Base-by-base conservation (phyloP, 2,797 vertebrate genomes). In the Sphaeramia orbicularis region DNA sequence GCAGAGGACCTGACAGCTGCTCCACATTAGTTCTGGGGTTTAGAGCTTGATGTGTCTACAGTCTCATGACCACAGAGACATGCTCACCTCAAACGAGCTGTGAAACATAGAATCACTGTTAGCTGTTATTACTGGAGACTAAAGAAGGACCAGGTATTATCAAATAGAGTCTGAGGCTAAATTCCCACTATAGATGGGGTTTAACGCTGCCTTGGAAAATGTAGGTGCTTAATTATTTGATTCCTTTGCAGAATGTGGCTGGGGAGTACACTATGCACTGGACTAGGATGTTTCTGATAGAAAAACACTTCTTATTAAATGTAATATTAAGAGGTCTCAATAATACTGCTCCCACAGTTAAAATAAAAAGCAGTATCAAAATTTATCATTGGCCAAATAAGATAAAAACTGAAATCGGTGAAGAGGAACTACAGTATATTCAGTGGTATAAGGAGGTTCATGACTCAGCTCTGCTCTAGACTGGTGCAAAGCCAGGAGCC, bases 11-110 rank as follows among this genome's bases (percentile, higher is more conserved):
- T 83, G 86, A 86, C 91, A 91, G 86, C 89, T 91, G 89, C 78
- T 88, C 75, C 83, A 78, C 78, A 90, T 92, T 90, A 88, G 68
- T 90, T 89, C 76, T 77, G 77, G 83, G 74, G 44, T 86, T 85
- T 81, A 82, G 78, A 83, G 71, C 73, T 63, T 56, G 68, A 85
- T 84, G 78, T 71, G 57, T 89, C 83, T 77, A 80, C 67, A 83
- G 80, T 79, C 73, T 89, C 79, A 82, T 85, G 80, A 85, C 76
- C 72, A 79, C 69, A 80, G 80, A 89, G 80, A 86, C 64, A 82
- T 71, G 77, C 76, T 84, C 71, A 81, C 64, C 78, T 89, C 65
- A 89, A 89, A 90, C 86, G 86, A 90, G 70, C 74, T 86, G 84
- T 86, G 69, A 89, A 87, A 82, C 72, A 82, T 60, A 71, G 64